phyloP scores from a whole-genome alignment of 2,888 invertebrate genomes.

The Platycheirus rosarum region DNA sequence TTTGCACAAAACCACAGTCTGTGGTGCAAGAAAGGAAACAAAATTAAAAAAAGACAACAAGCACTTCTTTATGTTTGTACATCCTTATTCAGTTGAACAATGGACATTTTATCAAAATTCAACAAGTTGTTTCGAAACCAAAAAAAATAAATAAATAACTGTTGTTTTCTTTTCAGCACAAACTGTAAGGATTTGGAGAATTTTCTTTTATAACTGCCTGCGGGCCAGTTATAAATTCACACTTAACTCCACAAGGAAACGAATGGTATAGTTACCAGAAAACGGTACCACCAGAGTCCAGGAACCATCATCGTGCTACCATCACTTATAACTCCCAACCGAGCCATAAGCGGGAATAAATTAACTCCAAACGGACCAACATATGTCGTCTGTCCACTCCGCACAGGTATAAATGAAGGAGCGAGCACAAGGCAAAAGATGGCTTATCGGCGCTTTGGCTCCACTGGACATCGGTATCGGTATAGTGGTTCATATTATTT shows the following conservation, averaged over 20 bases:
- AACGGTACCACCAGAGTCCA: conserved; percentile 50
- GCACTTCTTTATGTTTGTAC: too few species aligned
- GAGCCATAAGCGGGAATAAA: conserved; percentile 64
- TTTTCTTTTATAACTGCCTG: conserved; percentile 55
- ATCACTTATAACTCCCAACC: conserved; percentile 18
- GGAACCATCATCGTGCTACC: conserved; percentile 28
- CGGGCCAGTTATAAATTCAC: conserved; percentile 68
- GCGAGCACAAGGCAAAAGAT: conserved; percentile 47
- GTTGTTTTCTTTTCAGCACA: not conserved
- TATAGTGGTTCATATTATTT: conserved; percentile 37
- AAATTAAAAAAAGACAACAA: too few species aligned
- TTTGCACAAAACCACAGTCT: conserved; percentile 24
- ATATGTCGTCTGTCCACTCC: conserved; percentile 64
- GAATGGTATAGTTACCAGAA: conserved; percentile 45
- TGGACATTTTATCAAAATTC: too few species aligned
- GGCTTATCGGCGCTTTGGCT: conserved; percentile 62
- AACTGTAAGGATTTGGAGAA: conserved; percentile 40
- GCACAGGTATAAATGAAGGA: conserved; percentile 28
- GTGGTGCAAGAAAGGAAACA: not conserved
- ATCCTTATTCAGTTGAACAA: too few species aligned
- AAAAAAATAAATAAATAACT: too few species aligned
- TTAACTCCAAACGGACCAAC: conserved; percentile 64
- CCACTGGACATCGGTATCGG: conserved; percentile 34
- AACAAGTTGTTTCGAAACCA: not conserved
- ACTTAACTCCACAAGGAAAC: conserved; percentile 65